These are phyloP conservation scores for Epistrophella euchroma DNA, from an alignment of 2,888 invertebrate species.

Conservation along the genomic window DNA sequence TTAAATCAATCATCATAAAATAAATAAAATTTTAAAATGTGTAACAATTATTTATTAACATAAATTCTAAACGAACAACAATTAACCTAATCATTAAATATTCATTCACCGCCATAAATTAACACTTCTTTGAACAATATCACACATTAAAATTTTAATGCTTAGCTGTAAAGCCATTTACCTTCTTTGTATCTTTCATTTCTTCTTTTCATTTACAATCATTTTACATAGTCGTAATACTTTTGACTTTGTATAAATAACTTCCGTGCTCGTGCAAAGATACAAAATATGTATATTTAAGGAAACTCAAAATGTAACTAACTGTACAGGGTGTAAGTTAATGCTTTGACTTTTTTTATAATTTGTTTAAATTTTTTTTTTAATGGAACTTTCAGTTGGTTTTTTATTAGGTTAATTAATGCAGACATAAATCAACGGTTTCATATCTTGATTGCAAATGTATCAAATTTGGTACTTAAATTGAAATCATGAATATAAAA, in stretches of 20 bases:
- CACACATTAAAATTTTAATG: background rate
- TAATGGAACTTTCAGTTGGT: too few relatives aligned
- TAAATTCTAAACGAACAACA: background rate
- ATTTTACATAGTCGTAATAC: background rate
- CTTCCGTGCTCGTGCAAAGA: conserved; percentile 12
- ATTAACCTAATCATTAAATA: background rate
- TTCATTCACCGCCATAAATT: background rate
- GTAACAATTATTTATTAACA: background rate
- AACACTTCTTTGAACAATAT: background rate
- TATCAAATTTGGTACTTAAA: too few relatives aligned
- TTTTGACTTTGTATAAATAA: background rate
- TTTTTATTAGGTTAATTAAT: too few relatives aligned
- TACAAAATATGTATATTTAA: background rate
- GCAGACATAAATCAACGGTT: too few relatives aligned
- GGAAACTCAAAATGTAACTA: background rate
- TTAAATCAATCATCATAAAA: background rate
- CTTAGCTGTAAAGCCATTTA: background rate
- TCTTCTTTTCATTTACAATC: background rate
- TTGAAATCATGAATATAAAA: too few relatives aligned
- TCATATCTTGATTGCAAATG: too few relatives aligned
- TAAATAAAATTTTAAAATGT: background rate
- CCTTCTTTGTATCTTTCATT: background rate
- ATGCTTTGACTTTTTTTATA: background rate
- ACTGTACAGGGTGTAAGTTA: background rate
- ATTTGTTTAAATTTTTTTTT: background rate